Conservation (phyloP, 2,113 vertebrate species). For the Neolamprologus longior region DNA sequence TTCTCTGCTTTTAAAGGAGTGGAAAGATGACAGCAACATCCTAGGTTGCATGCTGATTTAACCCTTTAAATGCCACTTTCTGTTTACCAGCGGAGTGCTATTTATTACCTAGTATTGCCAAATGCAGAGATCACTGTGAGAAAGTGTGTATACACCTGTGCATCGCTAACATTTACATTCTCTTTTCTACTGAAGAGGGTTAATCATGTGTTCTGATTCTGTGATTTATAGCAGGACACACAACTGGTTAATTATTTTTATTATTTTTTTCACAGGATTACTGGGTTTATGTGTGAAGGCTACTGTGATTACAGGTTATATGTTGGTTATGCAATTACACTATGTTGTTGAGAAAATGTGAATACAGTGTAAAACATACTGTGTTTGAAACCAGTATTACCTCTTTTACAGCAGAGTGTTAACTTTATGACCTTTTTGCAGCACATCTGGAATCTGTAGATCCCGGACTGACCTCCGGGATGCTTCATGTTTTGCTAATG, state of each 20-base stretch:
- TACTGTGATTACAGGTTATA: neutral
- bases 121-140: neutral
- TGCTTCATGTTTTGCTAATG: neutral
- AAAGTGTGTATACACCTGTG: neutral
- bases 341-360: neutral
- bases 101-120: neutral
- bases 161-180: neutral
- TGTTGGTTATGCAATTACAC: neutral
- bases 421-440: neutral
- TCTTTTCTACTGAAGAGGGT: neutral
- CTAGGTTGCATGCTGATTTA: neutral
- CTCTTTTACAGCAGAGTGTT: no score
- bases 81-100: neutral
- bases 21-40: neutral
- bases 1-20: neutral
- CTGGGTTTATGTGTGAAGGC: neutral
- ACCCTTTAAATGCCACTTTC: neutral
- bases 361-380: no score
- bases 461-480: neutral
- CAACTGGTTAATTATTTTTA: neutral
- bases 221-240: neutral
- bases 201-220: neutral
- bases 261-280: neutral
- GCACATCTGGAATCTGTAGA: neutral
- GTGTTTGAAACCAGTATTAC: no score